Conservation (phyloP, 92 coral and sea anemone species). For the Umimayanthus chanpuru region DNA sequence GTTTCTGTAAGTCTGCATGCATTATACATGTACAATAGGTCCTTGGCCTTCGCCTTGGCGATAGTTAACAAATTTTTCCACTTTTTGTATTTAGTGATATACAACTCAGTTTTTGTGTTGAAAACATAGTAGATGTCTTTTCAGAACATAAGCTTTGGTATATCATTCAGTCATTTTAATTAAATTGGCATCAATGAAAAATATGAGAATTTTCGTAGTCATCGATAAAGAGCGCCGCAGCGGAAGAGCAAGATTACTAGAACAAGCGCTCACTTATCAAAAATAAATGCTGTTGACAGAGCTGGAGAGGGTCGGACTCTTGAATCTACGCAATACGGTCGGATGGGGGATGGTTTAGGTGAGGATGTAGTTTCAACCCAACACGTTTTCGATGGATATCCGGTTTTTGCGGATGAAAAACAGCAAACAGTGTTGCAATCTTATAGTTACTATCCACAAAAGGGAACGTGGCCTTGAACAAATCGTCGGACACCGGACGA, state of each 20-base stretch:
- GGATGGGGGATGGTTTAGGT: neutral
- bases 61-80: too few relatives aligned
- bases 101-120: neutral
- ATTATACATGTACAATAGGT: too few relatives aligned
- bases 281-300: conserved; percentile 17
- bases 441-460: too few relatives aligned
- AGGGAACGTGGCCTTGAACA: too few relatives aligned
- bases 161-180: neutral
- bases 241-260: conserved; percentile 10
- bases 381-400: neutral
- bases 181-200: neutral
- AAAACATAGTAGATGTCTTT: neutral
- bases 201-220: neutral
- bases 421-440: neutral
- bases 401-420: neutral
- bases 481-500: too few relatives aligned
- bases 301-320: too few relatives aligned
- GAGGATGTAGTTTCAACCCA: neutral
- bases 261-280: conserved; percentile 19
- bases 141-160: neutral
- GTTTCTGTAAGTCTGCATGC: too few relatives aligned
- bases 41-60: too few relatives aligned
- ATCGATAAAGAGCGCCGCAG: neutral
- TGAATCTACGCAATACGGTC: neutral
- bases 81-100: too few relatives aligned